phyloP scores from a whole-genome alignment of 2,797 vertebrate genomes.

The Anniella stebbinsi region DNA sequence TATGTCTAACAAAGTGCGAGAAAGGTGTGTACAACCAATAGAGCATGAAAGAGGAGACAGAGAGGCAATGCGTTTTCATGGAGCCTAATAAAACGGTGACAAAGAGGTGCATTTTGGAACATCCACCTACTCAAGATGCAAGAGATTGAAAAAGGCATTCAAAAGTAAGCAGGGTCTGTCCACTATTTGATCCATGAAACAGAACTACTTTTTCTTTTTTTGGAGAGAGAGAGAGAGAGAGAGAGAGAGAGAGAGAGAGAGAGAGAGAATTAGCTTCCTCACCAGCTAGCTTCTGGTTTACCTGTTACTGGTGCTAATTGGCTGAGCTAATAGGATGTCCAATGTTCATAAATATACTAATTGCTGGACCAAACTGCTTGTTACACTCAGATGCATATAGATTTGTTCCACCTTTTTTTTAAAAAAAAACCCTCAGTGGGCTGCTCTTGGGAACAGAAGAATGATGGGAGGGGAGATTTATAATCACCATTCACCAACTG shows the following conservation, averaged over 20 bases:
- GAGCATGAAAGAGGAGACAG: neutral
- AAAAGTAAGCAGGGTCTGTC: neutral
- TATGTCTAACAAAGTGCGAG: constrained; percentile 8
- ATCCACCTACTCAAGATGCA: neutral
- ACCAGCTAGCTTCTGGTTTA: neutral
- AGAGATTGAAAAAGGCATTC: neutral
- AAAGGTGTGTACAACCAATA: constrained; percentile 20
- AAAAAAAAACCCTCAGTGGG: neutral
- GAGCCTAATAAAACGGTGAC: neutral
- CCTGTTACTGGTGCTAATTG: neutral
- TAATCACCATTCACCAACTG: neutral
- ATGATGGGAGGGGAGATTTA: neutral
- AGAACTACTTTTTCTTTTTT: neutral
- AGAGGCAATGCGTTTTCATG: neutral
- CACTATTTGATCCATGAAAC: neutral
- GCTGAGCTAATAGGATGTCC: neutral
- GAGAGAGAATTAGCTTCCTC: neutral
- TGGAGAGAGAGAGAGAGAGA: too few species aligned
- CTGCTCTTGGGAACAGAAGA: neutral
- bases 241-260: too few species aligned
- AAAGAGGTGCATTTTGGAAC: neutral
- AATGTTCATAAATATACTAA: neutral
- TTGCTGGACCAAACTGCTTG: neutral
- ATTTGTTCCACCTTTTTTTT: neutral
- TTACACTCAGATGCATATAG: neutral